These are phyloP conservation scores for Pentalonia nigronervosa DNA, from an alignment of 1,140 invertebrate species.

Conservation along the genomic window DNA sequence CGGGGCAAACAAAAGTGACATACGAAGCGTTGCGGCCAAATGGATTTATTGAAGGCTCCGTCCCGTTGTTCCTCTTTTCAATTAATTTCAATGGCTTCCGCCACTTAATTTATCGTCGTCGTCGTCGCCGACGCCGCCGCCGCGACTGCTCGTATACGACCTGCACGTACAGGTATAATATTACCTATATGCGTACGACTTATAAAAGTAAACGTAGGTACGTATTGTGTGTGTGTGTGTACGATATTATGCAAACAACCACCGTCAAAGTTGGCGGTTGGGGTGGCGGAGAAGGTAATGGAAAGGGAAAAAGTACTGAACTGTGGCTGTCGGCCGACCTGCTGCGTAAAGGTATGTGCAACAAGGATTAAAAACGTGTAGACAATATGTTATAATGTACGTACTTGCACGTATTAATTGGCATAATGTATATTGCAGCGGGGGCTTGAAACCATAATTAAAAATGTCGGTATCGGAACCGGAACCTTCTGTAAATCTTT, in stretches of 20 bases:
- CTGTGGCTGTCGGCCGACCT: neutral
- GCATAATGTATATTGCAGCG: no score
- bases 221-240: neutral
- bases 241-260: neutral
- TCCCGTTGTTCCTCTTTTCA: conserved; percentile 57
- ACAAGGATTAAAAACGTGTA: neutral
- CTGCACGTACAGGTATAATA: neutral
- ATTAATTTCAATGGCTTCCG: conserved; percentile 57
- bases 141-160: neutral
- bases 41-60: conserved; percentile 51
- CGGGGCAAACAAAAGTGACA: conserved; percentile 50
- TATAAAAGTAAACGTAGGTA: neutral
- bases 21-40: conserved; percentile 45
- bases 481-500: no score
- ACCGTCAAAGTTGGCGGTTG: neutral
- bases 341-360: neutral
- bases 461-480: no score
- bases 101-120: conserved; percentile 54
- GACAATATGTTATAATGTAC: neutral
- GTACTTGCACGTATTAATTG: no score
- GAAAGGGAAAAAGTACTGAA: neutral
- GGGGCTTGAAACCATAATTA: no score
- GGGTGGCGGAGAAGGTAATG: neutral
- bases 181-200: neutral
- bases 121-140: neutral